A percentile compares a stretch with the other conserved stretches of the same genome.
phyloP scores from a whole-genome alignment of 2,113 vertebrate species.

The Dicaeum eximium region DNA sequence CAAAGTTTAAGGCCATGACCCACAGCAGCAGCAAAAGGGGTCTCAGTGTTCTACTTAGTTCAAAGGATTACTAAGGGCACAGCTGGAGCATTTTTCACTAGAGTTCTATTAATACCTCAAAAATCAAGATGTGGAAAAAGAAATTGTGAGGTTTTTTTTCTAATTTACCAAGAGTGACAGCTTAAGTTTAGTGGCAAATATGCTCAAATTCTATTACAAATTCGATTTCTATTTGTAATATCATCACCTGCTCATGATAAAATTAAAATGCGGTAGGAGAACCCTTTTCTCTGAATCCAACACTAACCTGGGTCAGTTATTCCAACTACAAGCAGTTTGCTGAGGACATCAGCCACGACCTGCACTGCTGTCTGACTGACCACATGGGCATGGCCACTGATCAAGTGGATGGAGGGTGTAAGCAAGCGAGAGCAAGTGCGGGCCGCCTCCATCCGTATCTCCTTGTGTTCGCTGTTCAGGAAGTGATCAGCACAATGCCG shows the following conservation, averaged over 20 bases:
- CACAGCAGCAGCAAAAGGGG: not conserved
- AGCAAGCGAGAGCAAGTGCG: conserved; percentile 94
- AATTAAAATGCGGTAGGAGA: not conserved
- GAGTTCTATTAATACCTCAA: not conserved
- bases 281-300: not conserved
- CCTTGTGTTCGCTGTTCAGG: conserved; percentile 97
- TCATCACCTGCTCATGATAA: not conserved
- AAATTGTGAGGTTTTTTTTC: not conserved
- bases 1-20: not conserved
- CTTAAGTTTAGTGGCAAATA: not conserved
- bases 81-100: not conserved
- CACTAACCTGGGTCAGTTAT: conserved; percentile 94
- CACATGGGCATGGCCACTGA: conserved; percentile 90
- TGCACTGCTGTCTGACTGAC: conserved; percentile 97
- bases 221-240: not conserved
- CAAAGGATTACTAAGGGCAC: not conserved
- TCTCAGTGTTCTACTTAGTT: not conserved
- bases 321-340: conserved; percentile 95
- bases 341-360: conserved; percentile 96
- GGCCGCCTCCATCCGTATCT: conserved; percentile 95
- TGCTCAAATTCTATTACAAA: not conserved
- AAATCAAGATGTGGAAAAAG: not conserved
- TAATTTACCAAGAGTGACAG: not conserved
- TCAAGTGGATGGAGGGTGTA: conserved; percentile 92
- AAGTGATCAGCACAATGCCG: conserved; percentile 98